Conservation (phyloP, 2,113 vertebrate species). For the Ictalurus furcatus region DNA sequence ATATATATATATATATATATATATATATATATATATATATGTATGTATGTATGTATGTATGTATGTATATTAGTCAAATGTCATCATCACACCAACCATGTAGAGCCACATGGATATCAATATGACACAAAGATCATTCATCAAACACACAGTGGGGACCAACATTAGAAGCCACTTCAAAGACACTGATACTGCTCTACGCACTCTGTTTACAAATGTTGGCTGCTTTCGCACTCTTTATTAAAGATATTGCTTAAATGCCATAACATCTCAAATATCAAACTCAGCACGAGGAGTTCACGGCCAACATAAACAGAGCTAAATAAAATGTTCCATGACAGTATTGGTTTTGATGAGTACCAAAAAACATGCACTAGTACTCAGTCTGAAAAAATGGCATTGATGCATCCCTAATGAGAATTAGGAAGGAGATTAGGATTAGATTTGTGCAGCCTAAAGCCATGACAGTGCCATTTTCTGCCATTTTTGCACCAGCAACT, state of each 20-base stretch:
- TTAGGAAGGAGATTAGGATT: too few relatives aligned
- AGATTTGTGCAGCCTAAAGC: neutral
- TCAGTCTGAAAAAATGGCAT: neutral
- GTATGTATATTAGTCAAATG: neutral
- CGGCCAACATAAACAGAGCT: neutral
- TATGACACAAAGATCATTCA: neutral
- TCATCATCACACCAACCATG: neutral
- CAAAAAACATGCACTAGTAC: neutral
- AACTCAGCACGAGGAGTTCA: neutral
- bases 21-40: too few relatives aligned
- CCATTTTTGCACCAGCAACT: neutral
- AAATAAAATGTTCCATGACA: neutral
- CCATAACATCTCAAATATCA: neutral
- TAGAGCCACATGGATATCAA: neutral
- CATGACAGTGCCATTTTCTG: neutral
- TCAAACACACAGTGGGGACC: neutral
- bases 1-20: too few relatives aligned
- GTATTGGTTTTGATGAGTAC: neutral
- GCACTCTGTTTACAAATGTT: neutral
- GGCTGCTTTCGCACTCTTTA: neutral
- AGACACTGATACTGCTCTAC: neutral
- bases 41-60: too few relatives aligned
- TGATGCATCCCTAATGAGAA: neutral
- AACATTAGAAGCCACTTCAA: neutral
- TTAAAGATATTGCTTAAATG: neutral